phyloP scores from a whole-genome alignment of 2,888 invertebrate species.

The Cyrtodaria siliqua region DNA sequence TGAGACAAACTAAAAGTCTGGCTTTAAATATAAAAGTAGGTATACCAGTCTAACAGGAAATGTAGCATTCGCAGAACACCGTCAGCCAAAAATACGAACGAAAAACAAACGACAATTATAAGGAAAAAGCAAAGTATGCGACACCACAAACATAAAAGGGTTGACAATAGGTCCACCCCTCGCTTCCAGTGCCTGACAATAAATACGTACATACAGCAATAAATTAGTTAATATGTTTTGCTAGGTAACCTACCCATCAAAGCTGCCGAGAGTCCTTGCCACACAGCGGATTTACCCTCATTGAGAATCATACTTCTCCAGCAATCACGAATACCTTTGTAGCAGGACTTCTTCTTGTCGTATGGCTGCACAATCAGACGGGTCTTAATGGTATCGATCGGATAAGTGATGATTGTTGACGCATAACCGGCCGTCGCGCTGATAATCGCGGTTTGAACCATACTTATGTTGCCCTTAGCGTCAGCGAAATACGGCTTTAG shows the following conservation, averaged over 20 bases:
- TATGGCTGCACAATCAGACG: slow-evolving; percentile 37
- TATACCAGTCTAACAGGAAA: too few relatives aligned
- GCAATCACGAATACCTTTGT: slow-evolving; percentile 24
- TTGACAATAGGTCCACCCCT: too few relatives aligned
- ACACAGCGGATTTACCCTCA: slow-evolving; percentile 33
- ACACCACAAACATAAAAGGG: too few relatives aligned
- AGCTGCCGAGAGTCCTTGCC: slow-evolving; percentile 33
- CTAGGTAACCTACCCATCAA: slow-evolving; percentile 25
- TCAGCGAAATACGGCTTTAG: slow-evolving; percentile 16
- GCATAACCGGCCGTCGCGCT: slow-evolving; percentile 32
- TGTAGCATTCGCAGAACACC: too few relatives aligned
- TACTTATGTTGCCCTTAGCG: slow-evolving; percentile 22
- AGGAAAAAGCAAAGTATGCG: too few relatives aligned
- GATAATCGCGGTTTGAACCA: slow-evolving; percentile 3
- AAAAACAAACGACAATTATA: too few relatives aligned
- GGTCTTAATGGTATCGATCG: slow-evolving; percentile 47
- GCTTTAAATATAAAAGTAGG: too few relatives aligned
- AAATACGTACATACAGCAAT: too few relatives aligned
- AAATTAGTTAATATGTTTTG: too few relatives aligned
- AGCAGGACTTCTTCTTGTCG: slow-evolving; percentile 8
- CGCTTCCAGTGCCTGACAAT: too few relatives aligned
- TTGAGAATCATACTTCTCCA: slow-evolving; percentile 11
- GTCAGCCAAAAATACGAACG: too few relatives aligned
- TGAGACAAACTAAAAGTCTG: too few relatives aligned
- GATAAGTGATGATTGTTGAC: slow-evolving; percentile 43